Conservation (phyloP, 1,140 invertebrate species). For the Yoshiicerus persimilis region DNA sequence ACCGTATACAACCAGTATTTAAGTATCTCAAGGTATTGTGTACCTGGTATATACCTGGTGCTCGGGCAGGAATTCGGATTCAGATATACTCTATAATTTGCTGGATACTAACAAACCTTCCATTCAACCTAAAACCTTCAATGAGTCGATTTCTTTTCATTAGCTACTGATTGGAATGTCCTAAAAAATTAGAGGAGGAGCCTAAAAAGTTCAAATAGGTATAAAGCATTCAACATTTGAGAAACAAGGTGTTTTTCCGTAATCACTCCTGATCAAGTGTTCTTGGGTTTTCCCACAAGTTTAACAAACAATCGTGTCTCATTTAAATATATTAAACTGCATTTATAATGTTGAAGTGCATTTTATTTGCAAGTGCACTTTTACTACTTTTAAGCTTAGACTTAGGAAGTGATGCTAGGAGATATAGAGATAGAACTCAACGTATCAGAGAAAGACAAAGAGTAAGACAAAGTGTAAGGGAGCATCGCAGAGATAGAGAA, state of each 20-base stretch:
- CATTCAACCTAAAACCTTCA: neutral
- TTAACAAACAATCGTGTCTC: too few relatives aligned
- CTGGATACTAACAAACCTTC: neutral
- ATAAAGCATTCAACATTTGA: neutral
- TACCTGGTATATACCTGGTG: neutral
- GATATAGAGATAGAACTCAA: neutral
- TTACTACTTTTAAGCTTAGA: neutral
- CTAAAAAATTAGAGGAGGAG: neutral
- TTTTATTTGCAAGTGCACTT: neutral
- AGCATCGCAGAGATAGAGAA: neutral
- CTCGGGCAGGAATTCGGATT: neutral
- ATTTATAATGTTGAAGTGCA: neutral
- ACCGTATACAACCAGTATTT: too few relatives aligned
- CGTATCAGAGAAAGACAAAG: neutral
- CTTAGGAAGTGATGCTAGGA: neutral
- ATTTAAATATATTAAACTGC: neutral
- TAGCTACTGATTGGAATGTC: neutral
- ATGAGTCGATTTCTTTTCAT: neutral
- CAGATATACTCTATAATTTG: neutral
- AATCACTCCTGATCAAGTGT: neutral
- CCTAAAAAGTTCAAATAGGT: neutral
- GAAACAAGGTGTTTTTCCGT: neutral
- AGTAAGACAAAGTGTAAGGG: neutral
- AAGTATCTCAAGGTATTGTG: neutral
- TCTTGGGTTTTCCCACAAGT: neutral